Evolutionary conservation across 2,888 invertebrate species (phyloP).

Genomic region (Clepsis dumicolana): DNA sequence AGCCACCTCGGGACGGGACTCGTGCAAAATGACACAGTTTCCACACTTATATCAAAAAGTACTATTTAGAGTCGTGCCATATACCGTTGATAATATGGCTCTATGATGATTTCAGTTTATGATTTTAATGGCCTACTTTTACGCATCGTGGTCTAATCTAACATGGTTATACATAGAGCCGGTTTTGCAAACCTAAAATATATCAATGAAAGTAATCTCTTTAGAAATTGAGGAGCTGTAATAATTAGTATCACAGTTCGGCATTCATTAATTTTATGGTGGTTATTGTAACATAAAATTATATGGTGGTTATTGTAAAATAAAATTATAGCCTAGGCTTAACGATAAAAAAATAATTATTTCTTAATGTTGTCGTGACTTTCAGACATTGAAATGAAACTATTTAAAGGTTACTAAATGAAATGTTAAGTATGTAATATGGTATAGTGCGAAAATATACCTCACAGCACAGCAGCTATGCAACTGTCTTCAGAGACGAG

Average conservation of each 20-base stretch:
- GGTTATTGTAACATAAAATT: no score
- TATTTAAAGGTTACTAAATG: no score
- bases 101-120: background rate
- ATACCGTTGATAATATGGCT: background rate
- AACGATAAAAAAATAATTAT: background rate
- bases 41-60: no score
- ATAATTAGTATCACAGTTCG: no score
- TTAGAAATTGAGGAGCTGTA: background rate
- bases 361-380: background rate
- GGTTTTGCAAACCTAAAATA: constrained; percentile 7
- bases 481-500: background rate
- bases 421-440: no score
- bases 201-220: background rate
- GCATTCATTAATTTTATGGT: no score
- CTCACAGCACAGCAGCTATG: background rate
- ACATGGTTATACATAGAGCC: background rate
- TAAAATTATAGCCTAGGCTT: no score
- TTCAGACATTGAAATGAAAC: constrained; percentile 8
- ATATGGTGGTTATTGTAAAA: no score
- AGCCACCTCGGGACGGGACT: no score
- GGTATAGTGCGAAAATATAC: background rate
- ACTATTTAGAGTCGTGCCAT: no score
- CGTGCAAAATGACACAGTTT: no score
- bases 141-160: background rate
- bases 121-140: background rate